Percentiles rank a stretch among this genome's conserved stretches.
Conservation (phyloP, 1,140 invertebrate genomes). For the Coboldia fuscipes region DNA sequence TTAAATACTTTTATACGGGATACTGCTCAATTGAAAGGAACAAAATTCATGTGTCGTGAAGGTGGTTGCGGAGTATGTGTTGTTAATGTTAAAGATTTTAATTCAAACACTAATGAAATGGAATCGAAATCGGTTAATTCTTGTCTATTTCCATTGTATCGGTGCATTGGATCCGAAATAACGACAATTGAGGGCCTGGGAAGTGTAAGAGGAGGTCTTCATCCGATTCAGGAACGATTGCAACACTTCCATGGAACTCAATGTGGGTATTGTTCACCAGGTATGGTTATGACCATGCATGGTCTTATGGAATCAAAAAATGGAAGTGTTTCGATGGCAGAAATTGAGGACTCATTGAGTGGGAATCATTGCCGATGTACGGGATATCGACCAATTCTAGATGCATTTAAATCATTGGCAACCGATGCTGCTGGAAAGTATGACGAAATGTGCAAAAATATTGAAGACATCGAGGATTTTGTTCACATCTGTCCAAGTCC, state of each 20-base stretch:
- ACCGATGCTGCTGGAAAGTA: conserved; percentile 23
- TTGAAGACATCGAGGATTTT: no score
- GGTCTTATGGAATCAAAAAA: conserved; percentile 28
- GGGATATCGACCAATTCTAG: conserved; percentile 65
- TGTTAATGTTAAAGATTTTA: conserved; percentile 24
- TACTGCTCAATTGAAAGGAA: conserved; percentile 28
- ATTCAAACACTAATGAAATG: conserved; percentile 21
- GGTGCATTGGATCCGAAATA: conserved; percentile 51
- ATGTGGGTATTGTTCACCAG: conserved; percentile 64
- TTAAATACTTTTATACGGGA: conserved; percentile 29
- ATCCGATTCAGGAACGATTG: conserved; percentile 41
- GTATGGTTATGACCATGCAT: conserved; percentile 72
- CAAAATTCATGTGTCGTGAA: conserved; percentile 38
- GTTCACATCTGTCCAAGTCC: no score
- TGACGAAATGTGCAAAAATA: conserved; percentile 3
- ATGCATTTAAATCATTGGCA: conserved; percentile 58
- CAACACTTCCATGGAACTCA: conserved; percentile 53
- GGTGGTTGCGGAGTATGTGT: conserved; percentile 44
- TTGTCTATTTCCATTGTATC: conserved; percentile 47
- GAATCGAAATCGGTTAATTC: conserved; percentile 39
- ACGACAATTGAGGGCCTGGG: conserved; percentile 62
- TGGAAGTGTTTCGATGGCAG: conserved; percentile 32
- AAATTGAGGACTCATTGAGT: conserved; percentile 55
- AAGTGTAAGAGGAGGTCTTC: conserved; percentile 40
- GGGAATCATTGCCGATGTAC: conserved; percentile 76